A percentile compares a stretch with the other conserved stretches of the same genome.
Conservation (phyloP, 2,797 vertebrate genomes). For the Microcaecilia unicolor region DNA sequence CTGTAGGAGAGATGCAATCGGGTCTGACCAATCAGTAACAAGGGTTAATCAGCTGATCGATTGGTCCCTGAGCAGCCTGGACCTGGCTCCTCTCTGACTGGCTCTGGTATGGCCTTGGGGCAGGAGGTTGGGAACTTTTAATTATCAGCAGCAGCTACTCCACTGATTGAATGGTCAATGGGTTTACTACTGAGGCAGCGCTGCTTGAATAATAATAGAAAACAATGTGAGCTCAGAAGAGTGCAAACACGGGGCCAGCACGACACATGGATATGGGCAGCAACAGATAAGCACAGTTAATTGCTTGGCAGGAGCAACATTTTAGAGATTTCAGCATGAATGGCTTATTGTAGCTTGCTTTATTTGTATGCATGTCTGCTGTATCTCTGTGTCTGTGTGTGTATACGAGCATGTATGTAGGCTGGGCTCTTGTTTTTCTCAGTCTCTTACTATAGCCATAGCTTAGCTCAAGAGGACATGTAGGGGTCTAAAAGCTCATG, state of each 20-base stretch:
- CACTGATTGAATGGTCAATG: conserved; percentile 78
- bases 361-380: background rate
- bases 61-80: conserved; percentile 50
- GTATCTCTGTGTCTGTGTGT: no score
- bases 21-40: conserved; percentile 78
- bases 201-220: conserved; percentile 77
- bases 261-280: conserved; percentile 51
- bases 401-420: no score
- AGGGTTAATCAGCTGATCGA: conserved; percentile 85
- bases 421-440: background rate
- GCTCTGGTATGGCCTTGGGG: conserved; percentile 61
- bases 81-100: conserved; percentile 61
- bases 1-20: conserved; percentile 74
- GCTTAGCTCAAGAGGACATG: background rate
- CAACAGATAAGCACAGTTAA: conserved; percentile 62
- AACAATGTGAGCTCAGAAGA: conserved; percentile 52
- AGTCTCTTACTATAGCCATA: background rate
- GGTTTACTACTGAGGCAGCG: conserved; percentile 68
- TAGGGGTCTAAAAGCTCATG: no score
- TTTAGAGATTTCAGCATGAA: conserved; percentile 25
- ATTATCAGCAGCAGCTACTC: conserved; percentile 73
- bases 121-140: conserved; percentile 86
- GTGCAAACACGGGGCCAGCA: conserved; percentile 21
- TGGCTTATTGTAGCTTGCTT: conserved; percentile 12
- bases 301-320: conserved; percentile 49